A percentile compares a stretch with the other conserved stretches of the same genome.
These are phyloP conservation scores for Chloebia gouldiae DNA, from an alignment of 2,113 vertebrate genomes.

Conservation along the genomic window DNA sequence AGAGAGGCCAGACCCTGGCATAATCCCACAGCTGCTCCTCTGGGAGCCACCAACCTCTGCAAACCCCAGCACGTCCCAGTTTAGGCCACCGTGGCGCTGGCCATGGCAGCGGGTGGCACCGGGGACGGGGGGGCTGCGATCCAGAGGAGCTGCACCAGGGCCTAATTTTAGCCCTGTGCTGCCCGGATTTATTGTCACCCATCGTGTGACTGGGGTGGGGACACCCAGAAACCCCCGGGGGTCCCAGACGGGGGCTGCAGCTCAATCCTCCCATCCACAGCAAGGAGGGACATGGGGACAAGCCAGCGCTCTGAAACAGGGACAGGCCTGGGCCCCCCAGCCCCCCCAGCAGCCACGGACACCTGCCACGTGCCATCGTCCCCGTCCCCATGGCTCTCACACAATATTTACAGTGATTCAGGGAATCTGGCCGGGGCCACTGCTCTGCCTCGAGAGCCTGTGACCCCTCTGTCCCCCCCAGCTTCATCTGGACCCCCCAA, in stretches of 20 bases:
- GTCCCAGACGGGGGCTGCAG: neutral
- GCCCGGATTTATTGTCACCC: neutral
- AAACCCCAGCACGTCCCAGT: neutral
- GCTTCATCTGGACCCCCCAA: accelerated
- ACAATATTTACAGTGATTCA: constrained; percentile 22
- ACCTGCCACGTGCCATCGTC: constrained; percentile 39
- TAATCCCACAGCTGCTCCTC: neutral
- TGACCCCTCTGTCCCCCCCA: neutral
- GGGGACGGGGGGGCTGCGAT: accelerated
- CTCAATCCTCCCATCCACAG: neutral
- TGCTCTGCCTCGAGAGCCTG: neutral
- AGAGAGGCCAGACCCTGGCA: neutral
- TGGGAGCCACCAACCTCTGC: accelerated
- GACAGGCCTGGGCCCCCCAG: neutral
- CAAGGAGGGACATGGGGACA: neutral
- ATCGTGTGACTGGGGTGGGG: neutral
- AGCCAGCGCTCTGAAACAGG: neutral
- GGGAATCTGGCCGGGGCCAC: neutral
- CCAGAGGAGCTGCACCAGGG: neutral
- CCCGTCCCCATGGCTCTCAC: constrained; percentile 26
- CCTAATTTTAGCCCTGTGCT: constrained; percentile 33
- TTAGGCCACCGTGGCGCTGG: neutral
- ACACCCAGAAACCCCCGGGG: neutral
- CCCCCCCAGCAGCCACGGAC: neutral
- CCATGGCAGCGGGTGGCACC: neutral